A percentile compares a stretch with the other conserved stretches of the same genome.
Conservation (phyloP, 1,140 invertebrate species). For the Parasteatoda tepidariorum region DNA sequence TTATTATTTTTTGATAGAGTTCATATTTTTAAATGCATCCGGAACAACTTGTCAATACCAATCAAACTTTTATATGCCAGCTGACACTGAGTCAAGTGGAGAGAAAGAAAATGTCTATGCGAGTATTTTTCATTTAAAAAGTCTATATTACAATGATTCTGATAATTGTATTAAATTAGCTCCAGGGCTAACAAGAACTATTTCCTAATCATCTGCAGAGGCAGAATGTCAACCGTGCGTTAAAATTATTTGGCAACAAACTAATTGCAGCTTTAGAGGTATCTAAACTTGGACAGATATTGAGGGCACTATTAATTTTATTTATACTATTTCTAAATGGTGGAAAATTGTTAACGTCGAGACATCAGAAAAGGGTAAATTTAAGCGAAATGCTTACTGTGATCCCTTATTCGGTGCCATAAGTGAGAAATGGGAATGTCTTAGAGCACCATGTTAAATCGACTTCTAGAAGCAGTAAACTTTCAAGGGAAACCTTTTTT, state of each 20-base stretch:
- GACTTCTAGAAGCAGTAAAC: background rate
- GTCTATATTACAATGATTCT: background rate
- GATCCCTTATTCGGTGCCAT: too few relatives aligned
- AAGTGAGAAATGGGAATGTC: too few relatives aligned
- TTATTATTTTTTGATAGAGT: slow-evolving; percentile 9
- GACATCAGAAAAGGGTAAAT: background rate
- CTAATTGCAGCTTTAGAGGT: too few relatives aligned
- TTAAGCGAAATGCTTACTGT: background rate
- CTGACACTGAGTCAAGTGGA: background rate
- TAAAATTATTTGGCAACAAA: too few relatives aligned
- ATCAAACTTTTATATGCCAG: background rate
- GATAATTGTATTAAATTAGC: background rate
- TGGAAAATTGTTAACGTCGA: background rate
- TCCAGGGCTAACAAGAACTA: background rate
- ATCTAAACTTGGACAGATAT: background rate
- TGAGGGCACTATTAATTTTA: background rate
- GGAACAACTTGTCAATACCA: background rate
- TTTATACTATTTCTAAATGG: background rate
- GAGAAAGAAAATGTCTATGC: background rate
- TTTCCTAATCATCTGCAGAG: background rate
- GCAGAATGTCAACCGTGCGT: background rate
- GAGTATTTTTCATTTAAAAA: background rate
- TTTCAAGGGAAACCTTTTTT: background rate
- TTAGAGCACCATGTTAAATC: too few relatives aligned
- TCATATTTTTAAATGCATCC: background rate